Evolutionary conservation across 2,113 vertebrate species (phyloP), one percentile per base, ranked within the genome.

Genomic region (Hippocampus guttulatus): DNA sequence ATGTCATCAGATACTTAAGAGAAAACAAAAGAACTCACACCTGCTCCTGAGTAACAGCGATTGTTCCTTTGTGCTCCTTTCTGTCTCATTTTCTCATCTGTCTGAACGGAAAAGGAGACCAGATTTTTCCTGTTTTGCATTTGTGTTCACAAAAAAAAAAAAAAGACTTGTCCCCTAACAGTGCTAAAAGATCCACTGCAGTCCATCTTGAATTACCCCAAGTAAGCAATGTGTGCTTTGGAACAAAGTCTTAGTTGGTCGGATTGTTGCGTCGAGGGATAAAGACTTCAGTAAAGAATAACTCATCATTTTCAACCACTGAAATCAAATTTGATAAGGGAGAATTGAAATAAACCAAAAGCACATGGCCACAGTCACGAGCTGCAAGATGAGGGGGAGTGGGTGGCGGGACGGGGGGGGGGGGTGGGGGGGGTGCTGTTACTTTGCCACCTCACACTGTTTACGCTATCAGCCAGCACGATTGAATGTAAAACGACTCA

Each of bases 51-150:
- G 65, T 76, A 81, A 84, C 71, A 27, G 68, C n/a, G 40, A 77
- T 72, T 74, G 77, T 78, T 81, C 91, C 62, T 21, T 6, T 18
- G 25, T 41, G 87, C 88, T 90, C 87, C 88, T 89, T 88, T 92
- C 90, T 90, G 88, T 91, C 91, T 88, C 90, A 74, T 92, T 88
- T 93, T 84, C 8, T 93, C 85, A 69, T 60, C 76, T 68, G 57
- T 76, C 74, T 40, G 41, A 61, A 80, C 78, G 82, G 86, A 90
- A 93, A 91, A 81, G 90, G 81, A 88, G 84, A 91, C 87, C 92
- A 94, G 92, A 92, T 90, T 94, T 93, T 93, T 94, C 93, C 94
- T 94, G 93, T 95, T 94, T 94, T 95, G 91, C 68, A 3, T 77
- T 75, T 73, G 68, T 80, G n/a, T 72, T 69, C 78, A 75, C 58